Conservation (phyloP, 2,888 invertebrate species). For the Drosophila cognata region DNA sequence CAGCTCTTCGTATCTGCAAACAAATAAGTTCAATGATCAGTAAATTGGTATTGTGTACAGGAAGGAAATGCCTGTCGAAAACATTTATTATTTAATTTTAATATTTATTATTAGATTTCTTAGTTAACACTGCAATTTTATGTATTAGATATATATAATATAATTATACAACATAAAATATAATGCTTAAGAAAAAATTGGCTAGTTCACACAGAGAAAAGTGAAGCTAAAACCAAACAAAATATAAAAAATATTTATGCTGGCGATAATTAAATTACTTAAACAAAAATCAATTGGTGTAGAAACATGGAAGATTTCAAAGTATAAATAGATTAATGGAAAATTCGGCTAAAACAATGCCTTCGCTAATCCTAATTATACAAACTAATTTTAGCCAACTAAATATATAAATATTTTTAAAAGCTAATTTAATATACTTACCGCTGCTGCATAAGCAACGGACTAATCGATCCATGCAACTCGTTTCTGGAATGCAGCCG, state of each 20-base stretch:
- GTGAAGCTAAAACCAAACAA: neutral
- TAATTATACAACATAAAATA: neutral
- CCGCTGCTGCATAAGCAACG: slow-evolving; percentile 82
- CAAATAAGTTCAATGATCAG: neutral
- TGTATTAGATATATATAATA: neutral
- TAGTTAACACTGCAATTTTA: accelerated
- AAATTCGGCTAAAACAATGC: too few species aligned
- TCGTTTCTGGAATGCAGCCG: slow-evolving; percentile 41
- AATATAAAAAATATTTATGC: neutral
- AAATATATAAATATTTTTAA: neutral
- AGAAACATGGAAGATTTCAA: neutral
- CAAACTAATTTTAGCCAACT: too few species aligned
- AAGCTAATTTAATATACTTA: slow-evolving; percentile 38
- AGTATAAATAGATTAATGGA: neutral
- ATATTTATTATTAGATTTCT: neutral
- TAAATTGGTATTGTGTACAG: neutral
- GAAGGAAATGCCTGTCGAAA: neutral
- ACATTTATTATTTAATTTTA: neutral
- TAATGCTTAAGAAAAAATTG: neutral
- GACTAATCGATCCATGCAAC: slow-evolving; percentile 75
- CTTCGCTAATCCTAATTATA: too few species aligned
- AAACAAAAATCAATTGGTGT: neutral
- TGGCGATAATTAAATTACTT: neutral
- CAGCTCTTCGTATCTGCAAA: slow-evolving; percentile 79
- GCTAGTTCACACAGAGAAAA: neutral